Base-by-base conservation (phyloP, 2,797 vertebrate genomes). In the Hipposideros larvatus region DNA sequence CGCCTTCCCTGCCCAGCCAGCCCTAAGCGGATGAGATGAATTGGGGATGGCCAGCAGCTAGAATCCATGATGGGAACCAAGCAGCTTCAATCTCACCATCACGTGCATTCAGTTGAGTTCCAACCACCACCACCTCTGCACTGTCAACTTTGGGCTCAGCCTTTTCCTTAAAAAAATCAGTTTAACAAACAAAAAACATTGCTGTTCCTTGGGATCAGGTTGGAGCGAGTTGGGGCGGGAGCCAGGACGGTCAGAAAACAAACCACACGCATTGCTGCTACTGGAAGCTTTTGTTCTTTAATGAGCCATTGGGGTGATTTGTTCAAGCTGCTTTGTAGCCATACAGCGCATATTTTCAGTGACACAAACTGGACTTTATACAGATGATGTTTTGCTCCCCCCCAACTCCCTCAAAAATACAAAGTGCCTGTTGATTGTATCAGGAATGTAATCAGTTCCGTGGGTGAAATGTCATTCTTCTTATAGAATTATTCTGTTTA, bases 341-440 rank as follows among this genome's bases (percentile, higher is more conserved):
- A 98, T 90, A 98, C 97, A 98, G 97, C 95, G 97, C 97, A 93
- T 96, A 87, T 92, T 97, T 95, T 97, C 98, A 98, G 98, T 97
- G 98, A 98, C 98, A 98, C 97, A 98, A 98, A 98, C 98, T 98
- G 98, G 98, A 98, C 98, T 98, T 98, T 96, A 98, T 96, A 98
- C 98, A 98, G 97, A 98, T 87, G 95, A 97, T 92, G 96, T 88
- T 96, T 90, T 94, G 86, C 73, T 93, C 95, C 96, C 95, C 95
- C 96, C 94, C 41, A 46, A 61, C 22, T 11, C 46, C 15, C 6
- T 10, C 8, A 82, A 43, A 65, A 48, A 70, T 90, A 98, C 97
- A 98, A 96, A 95, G 97, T 98, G 98, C 96, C 96, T 96, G 91
- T 74, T 95, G 98, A 98, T 92, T 96, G 97, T 83, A 96, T 97